phyloP scores from a whole-genome alignment of 1,140 invertebrate genomes.

The Drosophila truncata region DNA sequence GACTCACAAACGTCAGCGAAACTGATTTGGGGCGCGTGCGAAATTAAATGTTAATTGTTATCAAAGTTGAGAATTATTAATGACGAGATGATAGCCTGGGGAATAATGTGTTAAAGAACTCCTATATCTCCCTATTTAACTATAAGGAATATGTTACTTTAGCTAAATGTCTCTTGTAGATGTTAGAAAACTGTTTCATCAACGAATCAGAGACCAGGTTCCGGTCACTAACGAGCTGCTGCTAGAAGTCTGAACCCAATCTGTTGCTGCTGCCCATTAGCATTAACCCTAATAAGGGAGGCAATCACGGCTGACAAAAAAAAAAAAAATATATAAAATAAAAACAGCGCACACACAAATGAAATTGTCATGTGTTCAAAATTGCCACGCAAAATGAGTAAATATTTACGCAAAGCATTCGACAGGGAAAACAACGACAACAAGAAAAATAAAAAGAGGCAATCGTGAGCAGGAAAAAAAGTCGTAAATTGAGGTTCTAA shows the following conservation, averaged over 20 bases:
- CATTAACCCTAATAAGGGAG: constrained; percentile 55
- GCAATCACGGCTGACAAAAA: constrained; percentile 33
- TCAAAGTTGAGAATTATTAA: constrained; percentile 16
- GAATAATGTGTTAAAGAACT: not conserved
- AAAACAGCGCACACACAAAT: constrained; percentile 18
- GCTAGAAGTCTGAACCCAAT: constrained; percentile 7
- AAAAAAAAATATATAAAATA: constrained; percentile 13
- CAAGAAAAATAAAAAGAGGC: constrained; percentile 23
- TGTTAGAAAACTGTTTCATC: not conserved
- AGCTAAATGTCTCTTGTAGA: not conserved
- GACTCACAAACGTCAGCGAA: not conserved
- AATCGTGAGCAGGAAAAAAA: constrained; percentile 26
- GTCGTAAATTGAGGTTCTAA: constrained; percentile 65
- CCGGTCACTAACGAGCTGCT: constrained; percentile 7
- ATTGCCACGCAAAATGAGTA: constrained; percentile 77
- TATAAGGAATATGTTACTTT: not conserved
- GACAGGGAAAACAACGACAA: constrained; percentile 32
- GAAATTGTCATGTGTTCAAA: constrained; percentile 77
- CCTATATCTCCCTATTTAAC: too few species aligned
- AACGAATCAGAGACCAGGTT: not conserved
- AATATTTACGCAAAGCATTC: constrained; percentile 70
- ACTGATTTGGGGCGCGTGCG: constrained; percentile 52
- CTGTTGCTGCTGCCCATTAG: constrained; percentile 34
- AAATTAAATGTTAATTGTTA: constrained; percentile 52
- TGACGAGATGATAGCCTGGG: constrained; percentile 3